phyloP scores from a whole-genome alignment of 1,140 invertebrate species.

The Xylocopa sonorina region DNA sequence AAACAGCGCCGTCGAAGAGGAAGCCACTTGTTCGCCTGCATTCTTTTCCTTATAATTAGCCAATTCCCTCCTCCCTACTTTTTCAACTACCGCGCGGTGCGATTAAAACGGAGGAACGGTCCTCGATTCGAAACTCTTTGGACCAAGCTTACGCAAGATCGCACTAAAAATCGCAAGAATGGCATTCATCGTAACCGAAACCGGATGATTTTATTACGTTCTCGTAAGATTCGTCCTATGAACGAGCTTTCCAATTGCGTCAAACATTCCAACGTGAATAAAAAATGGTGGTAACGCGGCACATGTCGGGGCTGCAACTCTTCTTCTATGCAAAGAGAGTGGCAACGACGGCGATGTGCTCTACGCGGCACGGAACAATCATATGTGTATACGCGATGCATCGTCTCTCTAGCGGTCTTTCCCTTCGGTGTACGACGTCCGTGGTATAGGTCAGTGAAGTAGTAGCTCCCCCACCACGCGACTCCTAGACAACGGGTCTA shows the following conservation, averaged over 20 bases:
- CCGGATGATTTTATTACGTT: not conserved
- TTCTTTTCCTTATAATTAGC: slow-evolving; percentile 48
- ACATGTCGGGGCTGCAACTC: not conserved
- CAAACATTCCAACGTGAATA: slow-evolving; percentile 2
- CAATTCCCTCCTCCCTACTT: not conserved
- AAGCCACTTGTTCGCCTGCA: slow-evolving; percentile 42
- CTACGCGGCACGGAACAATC: slow-evolving; percentile 52
- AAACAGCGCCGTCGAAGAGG: slow-evolving; percentile 38
- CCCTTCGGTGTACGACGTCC: slow-evolving; percentile 59
- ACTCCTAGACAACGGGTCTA: slow-evolving; percentile 80
- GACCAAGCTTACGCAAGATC: not conserved
- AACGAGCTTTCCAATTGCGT: not conserved
- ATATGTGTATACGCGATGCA: slow-evolving; percentile 57
- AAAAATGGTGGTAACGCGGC: slow-evolving; percentile 9
- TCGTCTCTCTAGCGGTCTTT: slow-evolving; percentile 66
- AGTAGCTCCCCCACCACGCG: slow-evolving; percentile 62
- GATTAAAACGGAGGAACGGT: not conserved
- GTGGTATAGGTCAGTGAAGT: slow-evolving; percentile 81
- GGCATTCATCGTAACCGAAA: no score
- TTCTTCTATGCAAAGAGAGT: slow-evolving; percentile 16
- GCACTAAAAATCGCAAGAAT: not conserved
- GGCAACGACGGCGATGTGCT: not conserved
- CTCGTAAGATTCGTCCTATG: slow-evolving; percentile 1
- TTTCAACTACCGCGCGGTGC: not conserved
- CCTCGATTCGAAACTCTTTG: not conserved